Base-by-base conservation (phyloP, 2,888 invertebrate genomes). In the Callinectes sapidus region DNA sequence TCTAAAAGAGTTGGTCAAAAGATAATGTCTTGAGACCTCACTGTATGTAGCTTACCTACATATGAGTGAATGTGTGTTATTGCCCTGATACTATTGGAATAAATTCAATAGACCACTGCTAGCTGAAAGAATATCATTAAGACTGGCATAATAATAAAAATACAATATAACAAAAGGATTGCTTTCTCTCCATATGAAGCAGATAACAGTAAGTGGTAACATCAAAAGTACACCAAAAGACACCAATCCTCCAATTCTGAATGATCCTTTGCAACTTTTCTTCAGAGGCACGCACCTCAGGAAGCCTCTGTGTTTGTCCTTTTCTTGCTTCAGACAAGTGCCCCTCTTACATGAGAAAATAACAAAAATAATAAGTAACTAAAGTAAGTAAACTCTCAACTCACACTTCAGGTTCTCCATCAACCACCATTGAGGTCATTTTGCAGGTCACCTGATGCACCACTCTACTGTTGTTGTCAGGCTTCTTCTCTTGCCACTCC, bases 401-500 rank as follows among this genome's bases (percentile, higher is more conserved):
- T 96, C 96, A 97, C 96, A 99, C 96, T 96, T 99, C 99, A 0
- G 98, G 97, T 95, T 98, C 98, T 2, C 98, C 98, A 95, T 98
- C 98, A 95, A 98, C 97, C 95, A 97, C 96, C 18, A 95, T 95
- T 48, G 95, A 95, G 94, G 95, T 95, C 39, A 98, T 97, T 95
- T 98, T 97, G 96, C 98, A 98, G 1, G 1, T 97, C 97, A 28
- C 98, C 97, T 93, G 97, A 97, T 93, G 97, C 96, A 0, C 97
- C 97, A 89, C 97, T 96, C 96, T 98, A 98, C 95, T 97, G 97
- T 95, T 97, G 97, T 95, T 95, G 95, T 96, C 96, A 95, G 98
- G 98, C 5, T 97, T 97, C 96, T 98, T 99, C 95, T 99, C 99
- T 95, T 98, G 97, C 98, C 98, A 99, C 96, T 99, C 99, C 66